phyloP scores from a whole-genome alignment of 2,113 vertebrate species.

The Strix uralensis region DNA sequence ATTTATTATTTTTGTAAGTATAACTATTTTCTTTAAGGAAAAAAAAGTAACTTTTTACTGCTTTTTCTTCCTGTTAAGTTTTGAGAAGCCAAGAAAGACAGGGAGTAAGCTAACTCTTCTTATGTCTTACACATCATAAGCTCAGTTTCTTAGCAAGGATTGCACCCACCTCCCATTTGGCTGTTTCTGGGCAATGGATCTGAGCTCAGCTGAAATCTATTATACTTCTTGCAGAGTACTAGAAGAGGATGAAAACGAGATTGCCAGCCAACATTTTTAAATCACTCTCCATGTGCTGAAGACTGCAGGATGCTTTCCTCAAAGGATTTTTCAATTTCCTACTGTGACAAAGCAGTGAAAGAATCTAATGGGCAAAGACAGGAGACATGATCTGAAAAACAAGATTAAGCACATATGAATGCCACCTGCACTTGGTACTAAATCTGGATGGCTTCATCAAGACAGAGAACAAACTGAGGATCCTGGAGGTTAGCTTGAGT shows the following conservation, averaged over 20 bases:
- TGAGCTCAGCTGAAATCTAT: background rate
- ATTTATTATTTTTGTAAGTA: background rate
- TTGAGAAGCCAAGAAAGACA: background rate
- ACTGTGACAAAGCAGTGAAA: background rate
- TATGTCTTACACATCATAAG: background rate
- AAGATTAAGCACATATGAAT: background rate
- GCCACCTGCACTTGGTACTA: background rate
- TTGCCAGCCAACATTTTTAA: background rate
- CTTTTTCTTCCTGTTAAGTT: background rate
- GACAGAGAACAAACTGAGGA: background rate
- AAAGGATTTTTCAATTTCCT: background rate
- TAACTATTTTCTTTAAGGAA: background rate
- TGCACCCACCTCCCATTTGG: background rate
- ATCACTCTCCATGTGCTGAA: background rate
- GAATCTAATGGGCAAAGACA: background rate
- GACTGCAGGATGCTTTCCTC: background rate
- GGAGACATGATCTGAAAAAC: background rate
- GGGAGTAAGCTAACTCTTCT: background rate
- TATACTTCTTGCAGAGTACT: background rate
- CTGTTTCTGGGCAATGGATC: background rate
- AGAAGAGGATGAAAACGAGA: background rate
- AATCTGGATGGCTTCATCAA: background rate
- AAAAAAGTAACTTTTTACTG: background rate
- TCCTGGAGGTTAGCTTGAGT: background rate
- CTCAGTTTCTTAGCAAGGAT: background rate